These are phyloP conservation scores for Choristoneura fumiferana DNA, from an alignment of 1,140 invertebrate species.

Conservation along the genomic window DNA sequence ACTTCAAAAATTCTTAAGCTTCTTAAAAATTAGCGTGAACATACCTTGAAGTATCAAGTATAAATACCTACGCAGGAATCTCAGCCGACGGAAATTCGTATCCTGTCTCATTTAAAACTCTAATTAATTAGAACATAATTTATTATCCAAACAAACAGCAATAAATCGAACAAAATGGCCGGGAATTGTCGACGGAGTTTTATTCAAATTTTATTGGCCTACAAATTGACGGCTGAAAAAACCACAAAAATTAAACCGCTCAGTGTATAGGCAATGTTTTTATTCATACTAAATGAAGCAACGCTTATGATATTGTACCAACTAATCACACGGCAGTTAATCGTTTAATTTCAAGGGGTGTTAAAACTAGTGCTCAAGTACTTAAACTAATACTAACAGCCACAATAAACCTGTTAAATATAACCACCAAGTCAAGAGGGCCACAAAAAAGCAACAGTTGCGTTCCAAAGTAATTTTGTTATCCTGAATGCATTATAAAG, in stretches of 20 bases:
- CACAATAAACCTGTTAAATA: neutral
- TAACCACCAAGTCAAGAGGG: too few species aligned
- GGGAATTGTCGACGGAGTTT: neutral
- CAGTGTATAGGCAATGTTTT: too few species aligned
- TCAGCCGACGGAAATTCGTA: neutral
- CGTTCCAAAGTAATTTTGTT: slow-evolving; percentile 19
- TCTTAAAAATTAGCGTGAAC: too few species aligned
- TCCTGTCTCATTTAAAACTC: neutral
- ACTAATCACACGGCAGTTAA: too few species aligned
- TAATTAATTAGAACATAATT: slow-evolving; percentile 13
- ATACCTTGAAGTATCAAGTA: too few species aligned
- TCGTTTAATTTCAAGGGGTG: too few species aligned
- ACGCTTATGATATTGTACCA: too few species aligned
- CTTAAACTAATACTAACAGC: neutral
- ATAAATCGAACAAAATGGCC: slow-evolving; percentile 11
- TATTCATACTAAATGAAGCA: too few species aligned
- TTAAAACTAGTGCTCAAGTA: neutral
- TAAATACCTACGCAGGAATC: too few species aligned
- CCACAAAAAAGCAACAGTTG: too few species aligned
- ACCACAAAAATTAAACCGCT: neutral
- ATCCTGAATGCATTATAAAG: slow-evolving; percentile 39
- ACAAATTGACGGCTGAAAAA: slow-evolving; percentile 9
- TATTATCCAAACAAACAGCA: slow-evolving; percentile 5
- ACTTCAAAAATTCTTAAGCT: too few species aligned
- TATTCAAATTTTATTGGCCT: slow-evolving; percentile 10